Percentiles rank a stretch among this genome's conserved stretches.
These are phyloP conservation scores for Cariama cristata DNA, from an alignment of 2,113 vertebrate species.

Conservation along the genomic window DNA sequence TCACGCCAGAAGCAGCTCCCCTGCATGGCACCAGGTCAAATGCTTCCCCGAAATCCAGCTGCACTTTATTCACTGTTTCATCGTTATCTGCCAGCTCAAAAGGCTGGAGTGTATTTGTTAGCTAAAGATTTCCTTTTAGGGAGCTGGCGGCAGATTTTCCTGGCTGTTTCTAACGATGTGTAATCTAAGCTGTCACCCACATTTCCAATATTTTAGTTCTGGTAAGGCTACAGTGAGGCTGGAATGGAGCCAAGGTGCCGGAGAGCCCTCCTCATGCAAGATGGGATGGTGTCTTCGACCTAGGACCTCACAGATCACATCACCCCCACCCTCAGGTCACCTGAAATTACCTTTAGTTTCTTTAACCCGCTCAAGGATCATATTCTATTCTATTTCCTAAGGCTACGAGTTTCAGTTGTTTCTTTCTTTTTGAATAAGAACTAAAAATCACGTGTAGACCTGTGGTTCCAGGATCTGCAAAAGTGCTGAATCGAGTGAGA, in stretches of 20 bases:
- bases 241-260: background rate
- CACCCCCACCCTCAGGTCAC: background rate
- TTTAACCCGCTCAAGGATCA: background rate
- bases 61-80: background rate
- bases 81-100: constrained; percentile 23
- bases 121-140: constrained; percentile 53
- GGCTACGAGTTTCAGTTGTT: accelerated
- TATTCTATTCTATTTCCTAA: background rate
- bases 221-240: background rate
- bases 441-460: background rate
- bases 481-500: background rate
- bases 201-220: constrained; percentile 12
- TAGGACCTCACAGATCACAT: background rate
- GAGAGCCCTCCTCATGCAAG: background rate
- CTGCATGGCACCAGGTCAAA: background rate
- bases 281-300: background rate
- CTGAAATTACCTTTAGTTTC: background rate
- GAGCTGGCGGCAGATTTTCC: background rate
- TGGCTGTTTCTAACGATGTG: background rate
- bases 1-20: background rate
- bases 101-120: constrained; percentile 7
- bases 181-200: constrained; percentile 52
- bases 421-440: background rate
- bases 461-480: background rate
- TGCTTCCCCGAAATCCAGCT: background rate